Conservation (phyloP, 2,888 invertebrate species). For the Macrosiphum euphorbiae region DNA sequence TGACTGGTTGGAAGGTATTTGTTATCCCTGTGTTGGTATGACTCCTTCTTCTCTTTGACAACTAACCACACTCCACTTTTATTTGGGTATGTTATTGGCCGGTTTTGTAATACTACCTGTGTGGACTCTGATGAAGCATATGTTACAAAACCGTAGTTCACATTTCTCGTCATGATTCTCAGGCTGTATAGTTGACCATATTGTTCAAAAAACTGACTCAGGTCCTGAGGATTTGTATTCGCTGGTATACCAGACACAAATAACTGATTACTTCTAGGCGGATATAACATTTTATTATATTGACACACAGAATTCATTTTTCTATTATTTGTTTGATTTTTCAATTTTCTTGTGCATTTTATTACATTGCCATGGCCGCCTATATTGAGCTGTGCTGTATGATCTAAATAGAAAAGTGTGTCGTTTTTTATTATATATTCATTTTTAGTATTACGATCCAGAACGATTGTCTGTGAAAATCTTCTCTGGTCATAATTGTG, state of each 20-base stretch:
- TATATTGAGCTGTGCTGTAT: not conserved
- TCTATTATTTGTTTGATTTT: not conserved
- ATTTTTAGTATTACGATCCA: not conserved
- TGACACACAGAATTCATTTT: not conserved
- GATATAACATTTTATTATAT: not conserved
- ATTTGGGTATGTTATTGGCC: constrained; percentile 43
- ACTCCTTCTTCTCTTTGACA: constrained; percentile 24
- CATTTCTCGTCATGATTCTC: constrained; percentile 40
- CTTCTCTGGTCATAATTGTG: not conserved
- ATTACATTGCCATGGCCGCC: not conserved
- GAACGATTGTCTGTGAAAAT: constrained; percentile 26
- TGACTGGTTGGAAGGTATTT: not conserved
- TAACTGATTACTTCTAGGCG: constrained; percentile 42
- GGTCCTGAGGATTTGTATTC: not conserved
- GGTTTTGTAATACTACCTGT: not conserved
- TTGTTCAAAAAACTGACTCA: constrained; percentile 37
- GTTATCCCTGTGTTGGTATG: not conserved
- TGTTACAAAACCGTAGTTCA: constrained; percentile 40
- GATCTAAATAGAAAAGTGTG: constrained; percentile 5
- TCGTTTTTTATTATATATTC: constrained; percentile 31
- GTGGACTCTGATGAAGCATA: not conserved
- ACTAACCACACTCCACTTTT: constrained; percentile 35
- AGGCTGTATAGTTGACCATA: constrained; percentile 31
- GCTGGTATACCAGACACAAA: constrained; percentile 46
- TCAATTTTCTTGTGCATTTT: not conserved